phyloP scores from a whole-genome alignment of 2,113 vertebrate genomes.

The Platysternon megacephalum region DNA sequence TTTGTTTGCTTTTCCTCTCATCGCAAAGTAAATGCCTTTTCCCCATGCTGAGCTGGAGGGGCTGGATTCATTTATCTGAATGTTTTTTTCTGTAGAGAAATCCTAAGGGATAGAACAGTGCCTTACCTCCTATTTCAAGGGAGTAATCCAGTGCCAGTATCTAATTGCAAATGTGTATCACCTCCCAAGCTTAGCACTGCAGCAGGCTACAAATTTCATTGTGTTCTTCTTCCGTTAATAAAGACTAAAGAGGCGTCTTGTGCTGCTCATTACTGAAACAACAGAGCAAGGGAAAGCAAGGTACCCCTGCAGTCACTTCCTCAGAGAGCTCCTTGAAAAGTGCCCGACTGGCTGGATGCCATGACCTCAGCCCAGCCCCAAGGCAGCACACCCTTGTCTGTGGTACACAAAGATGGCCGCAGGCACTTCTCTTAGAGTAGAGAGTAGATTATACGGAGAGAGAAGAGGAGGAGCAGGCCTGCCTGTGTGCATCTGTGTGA shows the following conservation, averaged over 20 bases:
- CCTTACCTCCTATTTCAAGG: background rate
- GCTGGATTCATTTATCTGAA: background rate
- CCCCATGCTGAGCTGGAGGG: background rate
- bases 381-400: background rate
- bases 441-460: too few relatives aligned
- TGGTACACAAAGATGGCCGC: background rate
- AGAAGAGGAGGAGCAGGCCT: too few relatives aligned
- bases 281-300: background rate
- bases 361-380: background rate
- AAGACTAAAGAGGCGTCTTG: background rate
- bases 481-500: too few relatives aligned
- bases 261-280: background rate
- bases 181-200: background rate
- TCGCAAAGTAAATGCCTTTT: background rate
- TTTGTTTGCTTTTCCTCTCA: background rate
- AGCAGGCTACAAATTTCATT: background rate
- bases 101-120: background rate
- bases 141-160: background rate
- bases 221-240: background rate
- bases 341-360: background rate
- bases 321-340: background rate
- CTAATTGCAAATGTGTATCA: slow-evolving; percentile 10
- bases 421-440: too few relatives aligned
- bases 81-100: background rate
- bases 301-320: background rate